Evolutionary conservation across 2,797 vertebrate genomes (phyloP).

Genomic region (Octomys mimax): DNA sequence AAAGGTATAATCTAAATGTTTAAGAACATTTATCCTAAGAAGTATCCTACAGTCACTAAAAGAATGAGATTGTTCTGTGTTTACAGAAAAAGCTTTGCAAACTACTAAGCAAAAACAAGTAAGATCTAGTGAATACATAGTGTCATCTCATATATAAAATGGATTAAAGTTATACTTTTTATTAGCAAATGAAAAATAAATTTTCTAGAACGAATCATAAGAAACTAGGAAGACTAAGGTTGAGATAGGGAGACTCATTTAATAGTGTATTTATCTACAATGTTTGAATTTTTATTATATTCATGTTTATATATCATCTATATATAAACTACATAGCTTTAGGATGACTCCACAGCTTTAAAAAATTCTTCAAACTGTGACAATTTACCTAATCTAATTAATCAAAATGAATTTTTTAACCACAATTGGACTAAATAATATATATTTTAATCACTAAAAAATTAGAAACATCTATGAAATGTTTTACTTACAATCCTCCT

Average conservation of each 20-base stretch:
- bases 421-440: constrained; percentile 18
- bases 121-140: constrained; percentile 32
- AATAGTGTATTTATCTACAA: constrained; percentile 25
- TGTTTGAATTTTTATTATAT: constrained; percentile 18
- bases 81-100: constrained; percentile 58
- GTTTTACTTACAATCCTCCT: constrained; percentile 96
- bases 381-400: neutral
- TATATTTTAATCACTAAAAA: constrained; percentile 55
- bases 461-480: constrained; percentile 60
- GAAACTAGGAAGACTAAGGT: constrained; percentile 26
- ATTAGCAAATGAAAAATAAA: constrained; percentile 55
- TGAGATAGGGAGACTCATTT: constrained; percentile 7
- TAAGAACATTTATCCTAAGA: neutral
- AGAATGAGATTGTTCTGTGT: neutral
- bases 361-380: constrained; percentile 23
- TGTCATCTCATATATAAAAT: constrained; percentile 11
- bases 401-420: constrained; percentile 46
- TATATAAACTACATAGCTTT: constrained; percentile 46
- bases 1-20: constrained; percentile 37
- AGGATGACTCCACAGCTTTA: neutral
- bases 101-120: constrained; percentile 34
- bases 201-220: constrained; percentile 65
- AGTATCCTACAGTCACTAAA: constrained; percentile 31
- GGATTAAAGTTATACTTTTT: constrained; percentile 53
- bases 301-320: neutral